Conservation (phyloP, 2,797 vertebrate genomes). For the Poeciliopsis paucimaculata region DNA sequence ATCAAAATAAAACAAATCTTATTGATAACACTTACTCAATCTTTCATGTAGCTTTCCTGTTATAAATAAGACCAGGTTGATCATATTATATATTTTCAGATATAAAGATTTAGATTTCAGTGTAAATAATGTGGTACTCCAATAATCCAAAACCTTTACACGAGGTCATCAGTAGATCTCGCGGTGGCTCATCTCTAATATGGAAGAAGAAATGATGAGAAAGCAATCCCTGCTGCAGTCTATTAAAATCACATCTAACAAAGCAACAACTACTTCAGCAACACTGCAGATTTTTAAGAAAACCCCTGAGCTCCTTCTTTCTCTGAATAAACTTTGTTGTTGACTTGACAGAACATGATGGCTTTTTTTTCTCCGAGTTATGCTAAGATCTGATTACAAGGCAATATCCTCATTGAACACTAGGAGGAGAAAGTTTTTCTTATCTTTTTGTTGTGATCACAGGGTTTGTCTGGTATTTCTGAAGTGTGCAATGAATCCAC, state of each 20-base stretch:
- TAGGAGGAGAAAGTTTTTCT: not conserved
- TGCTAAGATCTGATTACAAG: slow-evolving; percentile 42
- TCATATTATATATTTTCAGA: not conserved
- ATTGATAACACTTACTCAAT: not conserved
- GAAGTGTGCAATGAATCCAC: slow-evolving; percentile 6
- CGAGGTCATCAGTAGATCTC: not conserved
- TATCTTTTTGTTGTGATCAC: slow-evolving; percentile 20
- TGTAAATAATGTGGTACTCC: not conserved
- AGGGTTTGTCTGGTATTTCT: slow-evolving; percentile 40
- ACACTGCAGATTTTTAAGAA: slow-evolving; percentile 23
- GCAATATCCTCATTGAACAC: slow-evolving; percentile 8
- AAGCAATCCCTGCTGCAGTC: not conserved
- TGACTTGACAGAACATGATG: slow-evolving; percentile 34
- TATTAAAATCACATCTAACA: slow-evolving; percentile 25
- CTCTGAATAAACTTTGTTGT: slow-evolving; percentile 21
- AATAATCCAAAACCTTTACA: not conserved
- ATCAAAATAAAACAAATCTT: not conserved
- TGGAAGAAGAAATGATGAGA: not conserved
- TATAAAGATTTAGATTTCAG: not conserved
- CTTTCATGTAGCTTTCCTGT: not conserved
- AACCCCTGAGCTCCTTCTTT: slow-evolving; percentile 20
- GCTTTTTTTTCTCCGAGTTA: slow-evolving; percentile 11
- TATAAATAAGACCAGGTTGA: not conserved
- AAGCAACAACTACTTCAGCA: slow-evolving; percentile 21
- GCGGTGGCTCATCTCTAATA: not conserved